Conservation (phyloP, 2,797 vertebrate genomes). For the Poeciliopsis turneri region DNA sequence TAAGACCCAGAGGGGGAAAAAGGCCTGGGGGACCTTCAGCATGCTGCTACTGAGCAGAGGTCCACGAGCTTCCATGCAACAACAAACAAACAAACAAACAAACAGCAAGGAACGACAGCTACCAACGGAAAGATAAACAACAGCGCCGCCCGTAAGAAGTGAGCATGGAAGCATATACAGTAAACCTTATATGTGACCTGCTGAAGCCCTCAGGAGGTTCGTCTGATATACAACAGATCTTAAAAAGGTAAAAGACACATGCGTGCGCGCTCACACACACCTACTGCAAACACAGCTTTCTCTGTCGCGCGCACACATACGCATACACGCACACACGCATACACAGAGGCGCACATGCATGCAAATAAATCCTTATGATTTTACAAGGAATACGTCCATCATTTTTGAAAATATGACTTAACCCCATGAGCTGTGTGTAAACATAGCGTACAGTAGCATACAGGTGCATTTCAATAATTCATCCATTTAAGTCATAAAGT, state of each 20-base stretch:
- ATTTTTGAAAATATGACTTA: conserved; percentile 75
- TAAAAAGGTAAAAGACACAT: conserved; percentile 69
- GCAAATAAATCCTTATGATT: conserved; percentile 64
- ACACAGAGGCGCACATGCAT: conserved; percentile 67
- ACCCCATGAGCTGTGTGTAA: conserved; percentile 77
- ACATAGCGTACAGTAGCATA: conserved; percentile 72
- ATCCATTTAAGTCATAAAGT: not conserved
- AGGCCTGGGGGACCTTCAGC: conserved; percentile 65
- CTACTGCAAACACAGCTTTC: conserved; percentile 42
- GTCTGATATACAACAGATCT: conserved; percentile 70
- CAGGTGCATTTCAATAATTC: conserved; percentile 22
- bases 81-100: conserved; percentile 71
- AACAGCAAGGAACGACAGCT: conserved; percentile 67
- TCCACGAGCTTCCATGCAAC: conserved; percentile 83
- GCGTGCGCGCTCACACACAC: conserved; percentile 40
- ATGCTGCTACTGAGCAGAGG: conserved; percentile 82
- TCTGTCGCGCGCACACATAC: conserved; percentile 21
- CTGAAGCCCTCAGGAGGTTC: conserved; percentile 71
- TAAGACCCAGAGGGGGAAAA: conserved; percentile 39
- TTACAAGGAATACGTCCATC: conserved; percentile 66
- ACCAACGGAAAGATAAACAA: conserved; percentile 68
- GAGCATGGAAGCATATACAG: conserved; percentile 79
- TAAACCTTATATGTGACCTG: conserved; percentile 72
- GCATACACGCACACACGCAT: conserved; percentile 31
- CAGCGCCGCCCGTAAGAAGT: conserved; percentile 70